Evolutionary conservation across 2,797 vertebrate species (phyloP).

Genomic region (Coendou prehensilis): DNA sequence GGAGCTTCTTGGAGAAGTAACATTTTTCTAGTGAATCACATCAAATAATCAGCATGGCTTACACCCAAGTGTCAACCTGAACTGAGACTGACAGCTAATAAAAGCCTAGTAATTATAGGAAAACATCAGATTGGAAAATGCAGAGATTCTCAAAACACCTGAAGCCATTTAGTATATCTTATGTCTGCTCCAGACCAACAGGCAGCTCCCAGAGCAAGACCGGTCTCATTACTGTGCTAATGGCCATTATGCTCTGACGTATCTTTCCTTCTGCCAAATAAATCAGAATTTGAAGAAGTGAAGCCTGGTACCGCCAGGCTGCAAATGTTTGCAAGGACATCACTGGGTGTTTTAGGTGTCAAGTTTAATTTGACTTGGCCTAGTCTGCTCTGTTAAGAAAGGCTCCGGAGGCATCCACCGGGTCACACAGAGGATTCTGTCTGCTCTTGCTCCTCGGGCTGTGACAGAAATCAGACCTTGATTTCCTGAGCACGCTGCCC

Average conservation of each 20-base stretch:
- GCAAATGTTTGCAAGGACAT: constrained; percentile 79
- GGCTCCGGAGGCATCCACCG: constrained; percentile 55
- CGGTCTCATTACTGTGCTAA: constrained; percentile 79
- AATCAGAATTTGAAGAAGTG: constrained; percentile 81
- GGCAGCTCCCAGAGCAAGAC: constrained; percentile 75
- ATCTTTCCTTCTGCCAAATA: constrained; percentile 77
- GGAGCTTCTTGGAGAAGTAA: constrained; percentile 76
- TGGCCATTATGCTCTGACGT: constrained; percentile 57
- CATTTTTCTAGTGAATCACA: constrained; percentile 81
- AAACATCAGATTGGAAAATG: constrained; percentile 82
- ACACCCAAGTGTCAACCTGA: constrained; percentile 75
- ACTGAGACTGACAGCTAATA: constrained; percentile 86
- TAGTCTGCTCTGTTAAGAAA: constrained; percentile 72
- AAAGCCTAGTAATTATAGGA: constrained; percentile 81
- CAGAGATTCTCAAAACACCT: constrained; percentile 75
- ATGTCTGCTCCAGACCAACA: constrained; percentile 82
- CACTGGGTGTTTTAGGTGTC: constrained; percentile 73
- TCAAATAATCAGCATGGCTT: constrained; percentile 75
- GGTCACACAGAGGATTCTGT: constrained; percentile 69
- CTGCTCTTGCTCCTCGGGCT: constrained; percentile 30
- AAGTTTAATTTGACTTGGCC: constrained; percentile 78
- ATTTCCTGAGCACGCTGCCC: constrained; percentile 39
- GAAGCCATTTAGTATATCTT: constrained; percentile 76
- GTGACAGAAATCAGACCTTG: constrained; percentile 73
- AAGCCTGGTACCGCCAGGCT: constrained; percentile 54